Evolutionary conservation across 2,113 vertebrate genomes (phyloP).

Genomic region (Sphaerodactylus townsendi): DNA sequence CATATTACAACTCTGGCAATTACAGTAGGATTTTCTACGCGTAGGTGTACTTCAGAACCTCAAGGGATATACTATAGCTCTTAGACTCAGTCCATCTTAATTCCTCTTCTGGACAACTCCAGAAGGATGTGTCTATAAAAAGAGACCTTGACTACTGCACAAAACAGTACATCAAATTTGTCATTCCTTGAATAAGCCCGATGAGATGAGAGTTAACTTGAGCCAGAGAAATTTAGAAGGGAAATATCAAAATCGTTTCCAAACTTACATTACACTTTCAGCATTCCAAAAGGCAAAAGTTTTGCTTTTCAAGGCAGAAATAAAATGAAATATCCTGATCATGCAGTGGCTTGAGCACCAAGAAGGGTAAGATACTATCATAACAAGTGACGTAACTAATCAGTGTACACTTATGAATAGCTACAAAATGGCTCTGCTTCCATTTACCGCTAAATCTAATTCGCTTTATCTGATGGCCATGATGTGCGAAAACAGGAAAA

Average conservation of each 20-base stretch:
- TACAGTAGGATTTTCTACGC: neutral
- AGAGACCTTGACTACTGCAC: neutral
- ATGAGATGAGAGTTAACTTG: neutral
- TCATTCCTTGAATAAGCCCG: neutral
- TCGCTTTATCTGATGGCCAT: neutral
- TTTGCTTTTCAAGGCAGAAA: neutral
- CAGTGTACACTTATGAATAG: neutral
- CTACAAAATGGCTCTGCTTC: neutral
- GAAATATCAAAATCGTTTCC: neutral
- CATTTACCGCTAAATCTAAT: neutral
- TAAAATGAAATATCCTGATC: neutral
- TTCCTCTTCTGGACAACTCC: neutral
- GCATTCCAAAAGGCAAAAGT: neutral
- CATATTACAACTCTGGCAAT: neutral
- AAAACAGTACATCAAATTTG: neutral
- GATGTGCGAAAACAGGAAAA: neutral
- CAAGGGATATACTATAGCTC: neutral
- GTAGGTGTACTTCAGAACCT: neutral
- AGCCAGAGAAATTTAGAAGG: neutral
- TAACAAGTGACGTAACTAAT: neutral
- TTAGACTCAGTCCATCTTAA: neutral
- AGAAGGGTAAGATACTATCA: neutral
- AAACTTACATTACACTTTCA: neutral
- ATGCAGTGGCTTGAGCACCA: neutral
- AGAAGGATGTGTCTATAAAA: neutral